phyloP scores from a whole-genome alignment of 2,113 vertebrate genomes.

The Conger conger region DNA sequence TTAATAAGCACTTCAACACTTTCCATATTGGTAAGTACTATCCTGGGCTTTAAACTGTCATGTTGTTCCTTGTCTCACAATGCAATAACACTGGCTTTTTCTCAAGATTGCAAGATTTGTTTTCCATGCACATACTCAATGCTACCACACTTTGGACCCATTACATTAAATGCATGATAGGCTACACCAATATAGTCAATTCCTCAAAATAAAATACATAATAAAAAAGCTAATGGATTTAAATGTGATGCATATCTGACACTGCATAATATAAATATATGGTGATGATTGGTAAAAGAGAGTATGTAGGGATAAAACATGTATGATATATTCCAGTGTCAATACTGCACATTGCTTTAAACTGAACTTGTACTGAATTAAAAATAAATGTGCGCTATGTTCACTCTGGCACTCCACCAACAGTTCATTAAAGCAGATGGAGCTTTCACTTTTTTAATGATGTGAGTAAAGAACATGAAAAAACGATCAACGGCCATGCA shows the following conservation, averaged over 20 bases:
- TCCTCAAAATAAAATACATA: not conserved
- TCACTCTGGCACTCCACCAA: not conserved
- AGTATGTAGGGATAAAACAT: not conserved
- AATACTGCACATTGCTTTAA: not conserved
- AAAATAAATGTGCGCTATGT: not conserved
- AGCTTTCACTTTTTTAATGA: constrained; percentile 4
- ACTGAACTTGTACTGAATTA: not conserved
- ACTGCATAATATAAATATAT: not conserved
- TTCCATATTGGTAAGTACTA: constrained; percentile 24
- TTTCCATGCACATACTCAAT: not conserved
- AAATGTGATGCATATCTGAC: not conserved
- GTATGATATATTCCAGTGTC: not conserved
- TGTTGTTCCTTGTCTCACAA: constrained; percentile 18
- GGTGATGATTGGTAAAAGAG: not conserved
- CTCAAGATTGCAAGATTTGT: not conserved
- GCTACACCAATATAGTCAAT: not conserved
- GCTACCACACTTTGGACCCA: not conserved
- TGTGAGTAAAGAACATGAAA: not conserved
- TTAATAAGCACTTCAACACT: constrained; percentile 63
- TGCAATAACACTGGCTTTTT: not conserved
- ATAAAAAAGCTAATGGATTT: not conserved
- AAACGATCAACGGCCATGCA: not conserved
- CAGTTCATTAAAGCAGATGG: constrained; percentile 5
- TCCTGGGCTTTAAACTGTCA: not conserved
- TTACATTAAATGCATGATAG: not conserved